Percentiles rank a stretch among this genome's conserved stretches.
phyloP scores from a whole-genome alignment of 2,797 vertebrate species.

The Todus mexicanus region DNA sequence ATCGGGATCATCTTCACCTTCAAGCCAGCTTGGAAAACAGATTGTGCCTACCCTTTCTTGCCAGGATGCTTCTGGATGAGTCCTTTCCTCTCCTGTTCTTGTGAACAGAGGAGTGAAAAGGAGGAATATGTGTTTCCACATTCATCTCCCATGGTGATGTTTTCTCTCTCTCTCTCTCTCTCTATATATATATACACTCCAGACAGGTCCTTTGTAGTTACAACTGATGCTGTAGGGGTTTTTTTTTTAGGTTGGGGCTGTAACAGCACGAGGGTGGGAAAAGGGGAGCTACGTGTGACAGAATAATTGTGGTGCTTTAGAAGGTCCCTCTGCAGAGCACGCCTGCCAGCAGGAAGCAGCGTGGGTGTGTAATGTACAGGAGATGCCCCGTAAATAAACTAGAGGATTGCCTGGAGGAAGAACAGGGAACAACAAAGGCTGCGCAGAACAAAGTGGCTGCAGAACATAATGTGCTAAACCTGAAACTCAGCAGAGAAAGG shows the following conservation, averaged over 20 bases:
- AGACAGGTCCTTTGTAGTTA: neutral
- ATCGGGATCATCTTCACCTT: neutral
- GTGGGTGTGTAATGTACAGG: constrained; percentile 28
- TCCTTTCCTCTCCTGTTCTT: neutral
- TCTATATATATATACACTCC: neutral
- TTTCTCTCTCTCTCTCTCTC: too few relatives aligned
- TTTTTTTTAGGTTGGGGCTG: neutral
- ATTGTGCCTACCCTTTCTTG: neutral
- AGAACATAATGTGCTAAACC: neutral
- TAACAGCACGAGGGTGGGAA: neutral
- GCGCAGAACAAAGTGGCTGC: neutral
- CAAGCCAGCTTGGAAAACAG: neutral
- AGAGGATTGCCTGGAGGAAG: constrained; percentile 2
- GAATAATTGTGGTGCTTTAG: neutral
- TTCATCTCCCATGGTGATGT: too few relatives aligned
- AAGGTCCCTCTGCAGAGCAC: neutral
- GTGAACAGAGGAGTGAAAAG: neutral
- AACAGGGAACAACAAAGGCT: constrained; percentile 16
- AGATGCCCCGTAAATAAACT: constrained; percentile 41
- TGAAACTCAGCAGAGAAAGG: neutral
- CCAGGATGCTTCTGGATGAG: neutral
- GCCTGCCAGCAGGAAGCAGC: constrained; percentile 12
- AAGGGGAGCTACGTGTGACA: neutral
- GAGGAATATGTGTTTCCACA: neutral
- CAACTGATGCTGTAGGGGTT: neutral